Evolutionary conservation across 2,113 vertebrate species (phyloP).

Genomic region (Trichomycterus rosablanca): DNA sequence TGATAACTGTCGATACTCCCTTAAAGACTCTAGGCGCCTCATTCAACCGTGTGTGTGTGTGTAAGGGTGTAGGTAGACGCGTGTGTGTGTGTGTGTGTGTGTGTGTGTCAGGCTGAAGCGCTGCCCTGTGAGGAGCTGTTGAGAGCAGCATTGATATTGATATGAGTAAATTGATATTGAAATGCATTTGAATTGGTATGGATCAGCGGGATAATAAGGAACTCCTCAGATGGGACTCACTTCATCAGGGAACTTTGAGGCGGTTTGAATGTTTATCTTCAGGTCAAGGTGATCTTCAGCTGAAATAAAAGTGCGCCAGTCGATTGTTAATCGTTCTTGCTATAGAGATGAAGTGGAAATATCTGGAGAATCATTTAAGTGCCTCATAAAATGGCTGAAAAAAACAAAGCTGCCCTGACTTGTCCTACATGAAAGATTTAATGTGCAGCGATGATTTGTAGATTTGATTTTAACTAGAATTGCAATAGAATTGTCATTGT

Average conservation of each 20-base stretch:
- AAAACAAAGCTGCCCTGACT: no score
- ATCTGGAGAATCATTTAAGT: no score
- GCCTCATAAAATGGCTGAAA: no score
- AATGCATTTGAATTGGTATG: conserved; percentile 83
- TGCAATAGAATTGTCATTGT: no score
- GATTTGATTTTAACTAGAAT: no score
- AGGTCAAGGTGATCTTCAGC: no score
- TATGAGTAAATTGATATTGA: conserved; percentile 98
- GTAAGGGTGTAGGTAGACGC: conserved; percentile 39
- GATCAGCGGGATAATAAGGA: conserved; percentile 80
- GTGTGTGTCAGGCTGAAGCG: conserved; percentile 64
- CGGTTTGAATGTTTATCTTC: no score
- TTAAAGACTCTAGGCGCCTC: conserved; percentile 82
- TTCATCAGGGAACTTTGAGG: conserved; percentile 59
- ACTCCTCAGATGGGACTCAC: conserved; percentile 62
- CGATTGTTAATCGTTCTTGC: no score
- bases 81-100: conserved; percentile 24
- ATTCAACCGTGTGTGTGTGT: conserved; percentile 56
- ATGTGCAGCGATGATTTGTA: no score
- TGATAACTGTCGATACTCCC: conserved; percentile 90
- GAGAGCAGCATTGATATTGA: conserved; percentile 89
- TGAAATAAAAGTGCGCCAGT: no score
- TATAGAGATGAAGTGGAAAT: no score
- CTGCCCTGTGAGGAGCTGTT: conserved; percentile 69
- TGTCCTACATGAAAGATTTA: no score